Percentiles rank a stretch among this genome's conserved stretches.
Evolutionary conservation across 2,888 invertebrate genomes (phyloP).

Genomic region (Metalampra italica): DNA sequence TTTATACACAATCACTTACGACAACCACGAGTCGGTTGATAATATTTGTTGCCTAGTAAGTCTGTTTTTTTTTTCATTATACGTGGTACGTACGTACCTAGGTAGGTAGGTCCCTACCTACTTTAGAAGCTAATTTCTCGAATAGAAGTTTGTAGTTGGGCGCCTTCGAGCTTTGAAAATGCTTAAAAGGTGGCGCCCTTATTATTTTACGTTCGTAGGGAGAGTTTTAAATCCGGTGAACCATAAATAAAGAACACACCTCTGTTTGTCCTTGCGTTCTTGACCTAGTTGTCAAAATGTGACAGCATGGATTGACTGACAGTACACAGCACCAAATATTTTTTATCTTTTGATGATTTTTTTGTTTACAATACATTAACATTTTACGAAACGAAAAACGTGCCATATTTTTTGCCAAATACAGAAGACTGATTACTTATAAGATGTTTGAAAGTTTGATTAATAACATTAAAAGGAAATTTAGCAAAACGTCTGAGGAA

Average conservation of each 20-base stretch:
- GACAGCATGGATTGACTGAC: constrained; percentile 38
- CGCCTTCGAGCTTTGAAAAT: no score
- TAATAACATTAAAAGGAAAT: constrained; percentile 61
- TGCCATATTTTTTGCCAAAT: constrained; percentile 62
- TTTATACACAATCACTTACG: constrained; percentile 91
- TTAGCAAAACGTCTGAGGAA: constrained; percentile 56
- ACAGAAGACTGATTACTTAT: constrained; percentile 65
- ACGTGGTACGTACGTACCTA: not conserved
- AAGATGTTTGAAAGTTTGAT: constrained; percentile 70
- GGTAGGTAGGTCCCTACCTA: not conserved
- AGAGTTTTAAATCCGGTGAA: constrained; percentile 2
- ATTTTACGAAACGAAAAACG: constrained; percentile 23
- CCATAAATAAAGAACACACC: constrained; percentile 31
- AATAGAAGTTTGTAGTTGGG: no score
- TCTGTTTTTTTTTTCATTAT: constrained; percentile 34
- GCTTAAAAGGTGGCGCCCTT: no score
- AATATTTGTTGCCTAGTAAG: constrained; percentile 83
- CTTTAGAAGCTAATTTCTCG: no score
- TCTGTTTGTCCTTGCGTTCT: constrained; percentile 34
- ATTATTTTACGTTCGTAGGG: no score
- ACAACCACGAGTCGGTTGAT: constrained; percentile 87
- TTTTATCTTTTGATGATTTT: constrained; percentile 24
- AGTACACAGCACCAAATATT: constrained; percentile 25
- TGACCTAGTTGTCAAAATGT: constrained; percentile 70
- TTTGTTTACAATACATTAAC: constrained; percentile 46